These are phyloP conservation scores for Solenopsis fugax DNA, from an alignment of 1,140 invertebrate genomes.

Conservation along the genomic window DNA sequence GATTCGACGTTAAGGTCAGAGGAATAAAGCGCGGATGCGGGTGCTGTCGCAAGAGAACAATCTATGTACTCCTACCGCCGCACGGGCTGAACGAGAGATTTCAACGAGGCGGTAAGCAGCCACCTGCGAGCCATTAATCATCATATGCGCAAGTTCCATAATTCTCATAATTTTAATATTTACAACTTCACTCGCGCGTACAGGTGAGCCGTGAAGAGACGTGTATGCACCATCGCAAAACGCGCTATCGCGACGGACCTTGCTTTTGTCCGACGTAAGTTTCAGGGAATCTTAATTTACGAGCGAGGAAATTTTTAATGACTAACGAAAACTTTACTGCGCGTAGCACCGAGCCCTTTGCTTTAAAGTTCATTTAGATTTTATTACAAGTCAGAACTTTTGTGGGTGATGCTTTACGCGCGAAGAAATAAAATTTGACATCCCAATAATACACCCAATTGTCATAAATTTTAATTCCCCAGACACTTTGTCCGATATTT, in stretches of 20 bases:
- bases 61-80: slow-evolving; percentile 48
- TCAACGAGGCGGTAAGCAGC: slow-evolving; percentile 41
- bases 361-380: slow-evolving; percentile 24
- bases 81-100: slow-evolving; percentile 24
- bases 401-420: neutral
- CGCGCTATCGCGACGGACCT: neutral
- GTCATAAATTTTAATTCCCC: slow-evolving; percentile 46
- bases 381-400: slow-evolving; percentile 1
- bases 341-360: no score
- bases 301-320: slow-evolving; percentile 20
- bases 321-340: neutral
- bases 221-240: neutral
- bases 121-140: slow-evolving; percentile 64
- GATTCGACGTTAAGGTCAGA: slow-evolving; percentile 39
- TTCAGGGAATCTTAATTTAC: slow-evolving; percentile 44
- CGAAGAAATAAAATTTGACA: slow-evolving; percentile 33
- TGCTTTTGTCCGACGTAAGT: neutral
- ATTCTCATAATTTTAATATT: slow-evolving; percentile 64
- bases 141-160: slow-evolving; percentile 68
- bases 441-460: slow-evolving; percentile 17
- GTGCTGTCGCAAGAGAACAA: slow-evolving; percentile 53
- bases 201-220: neutral
- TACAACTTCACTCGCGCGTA: slow-evolving; percentile 45
- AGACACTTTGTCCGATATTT: slow-evolving; percentile 18
- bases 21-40: slow-evolving; percentile 34